Conservation (phyloP, 2,888 invertebrate species). For the Drosophila limbata region DNA sequence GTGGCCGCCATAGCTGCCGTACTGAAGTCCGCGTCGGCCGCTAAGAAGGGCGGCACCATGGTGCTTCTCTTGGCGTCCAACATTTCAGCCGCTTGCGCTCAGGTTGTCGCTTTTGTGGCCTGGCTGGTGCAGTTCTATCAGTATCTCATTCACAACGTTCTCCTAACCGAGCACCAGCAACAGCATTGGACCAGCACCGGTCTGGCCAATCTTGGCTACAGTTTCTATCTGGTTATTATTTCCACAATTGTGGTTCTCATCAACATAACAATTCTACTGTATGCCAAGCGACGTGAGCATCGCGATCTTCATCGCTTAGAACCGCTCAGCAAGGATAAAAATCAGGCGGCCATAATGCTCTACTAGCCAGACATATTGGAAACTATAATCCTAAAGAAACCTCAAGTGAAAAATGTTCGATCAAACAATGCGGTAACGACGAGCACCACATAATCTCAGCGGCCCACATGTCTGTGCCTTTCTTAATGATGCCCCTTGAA, state of each 20-base stretch:
- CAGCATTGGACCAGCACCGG: conserved; percentile 94
- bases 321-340: conserved; percentile 83
- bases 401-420: conserved; percentile 59
- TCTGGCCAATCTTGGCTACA: conserved; percentile 92
- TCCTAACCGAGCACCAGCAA: conserved; percentile 91
- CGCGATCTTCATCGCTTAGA: conserved; percentile 80
- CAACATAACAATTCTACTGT: conserved; percentile 81
- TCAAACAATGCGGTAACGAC: conserved; percentile 32
- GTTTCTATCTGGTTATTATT: conserved; percentile 89
- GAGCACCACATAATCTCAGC: conserved; percentile 62
- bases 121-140: conserved; percentile 94
- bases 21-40: conserved; percentile 84
- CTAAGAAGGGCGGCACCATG: conserved; percentile 84
- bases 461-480: conserved; percentile 69
- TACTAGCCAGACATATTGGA: conserved; percentile 69
- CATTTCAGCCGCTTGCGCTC: conserved; percentile 88
- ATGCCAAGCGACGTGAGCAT: conserved; percentile 79
- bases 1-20: conserved; percentile 85
- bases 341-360: conserved; percentile 85
- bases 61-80: conserved; percentile 83
- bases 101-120: conserved; percentile 90
- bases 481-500: conserved; percentile 62
- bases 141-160: conserved; percentile 92
- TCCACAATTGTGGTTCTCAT: conserved; percentile 83
- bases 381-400: conserved; percentile 50